Base-by-base conservation (phyloP, 1,140 invertebrate species). In the Potamilus streckersoni region DNA sequence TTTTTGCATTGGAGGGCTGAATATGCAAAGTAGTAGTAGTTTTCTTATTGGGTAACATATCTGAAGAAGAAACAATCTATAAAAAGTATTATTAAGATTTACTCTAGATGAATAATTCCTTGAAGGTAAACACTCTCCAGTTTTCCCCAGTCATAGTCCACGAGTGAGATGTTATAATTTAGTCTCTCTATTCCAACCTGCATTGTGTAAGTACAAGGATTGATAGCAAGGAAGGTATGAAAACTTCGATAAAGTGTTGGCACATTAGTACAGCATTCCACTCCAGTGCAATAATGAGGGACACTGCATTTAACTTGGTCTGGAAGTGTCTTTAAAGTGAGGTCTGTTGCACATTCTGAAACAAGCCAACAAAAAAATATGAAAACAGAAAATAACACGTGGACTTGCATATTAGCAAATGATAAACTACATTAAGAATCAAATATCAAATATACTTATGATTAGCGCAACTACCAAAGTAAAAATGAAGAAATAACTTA, bases 111-210 rank as follows among this genome's bases (percentile, higher is more conserved):
- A 49, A 49, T 49, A 49, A 49, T 49, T 8, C 38, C 38, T 1
- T 11, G 38, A 49, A 49, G 38, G 38, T 49, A 49, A 49, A 49
- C 16, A 11, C 19, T 19, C 60, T n/a, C 20, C 1, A 23, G 60
- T 31, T 60, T 74, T 60, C 73, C 73, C 65, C 66, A 74, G 6
- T 68, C 55, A 60, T 68, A 74, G 17, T 74, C 59, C 2, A 74
- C 8, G 1, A 74, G 65, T 14, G 73, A 56, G 4, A 62, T n/a
- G 58, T 74, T 74, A 11, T 59, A 16, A 49, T 68, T 49, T 19
- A 68, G 58, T 27, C 68, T 74, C 62, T 74, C 73, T 38, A 74
- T 69, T 17, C 64, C 64, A 31, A 63, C 31, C 0, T 68, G 23
- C 15, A 74, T 31, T 62, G 57, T 74, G 13, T 61, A 61, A 16